A percentile compares a stretch with the other conserved stretches of the same genome.
These are phyloP conservation scores for Nymphalis polychloros DNA, from an alignment of 2,888 invertebrate genomes.

Conservation along the genomic window DNA sequence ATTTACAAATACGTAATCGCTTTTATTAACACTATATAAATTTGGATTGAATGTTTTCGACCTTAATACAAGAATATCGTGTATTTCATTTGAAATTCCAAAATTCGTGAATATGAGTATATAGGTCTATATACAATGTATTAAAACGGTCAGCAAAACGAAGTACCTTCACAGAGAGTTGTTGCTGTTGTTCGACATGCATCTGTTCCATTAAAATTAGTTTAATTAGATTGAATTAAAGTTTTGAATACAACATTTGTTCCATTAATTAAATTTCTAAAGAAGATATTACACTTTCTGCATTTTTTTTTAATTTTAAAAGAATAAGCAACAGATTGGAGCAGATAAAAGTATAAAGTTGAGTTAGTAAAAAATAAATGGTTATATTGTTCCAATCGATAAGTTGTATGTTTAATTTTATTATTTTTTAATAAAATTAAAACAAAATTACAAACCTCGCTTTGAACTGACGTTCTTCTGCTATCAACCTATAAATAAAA, in stretches of 20 bases:
- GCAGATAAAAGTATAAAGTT: no score
- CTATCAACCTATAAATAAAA: slow-evolving; percentile 47
- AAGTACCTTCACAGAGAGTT: slow-evolving; percentile 72
- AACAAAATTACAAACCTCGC: slow-evolving; percentile 43
- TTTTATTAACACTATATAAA: neutral
- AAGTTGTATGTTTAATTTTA: neutral
- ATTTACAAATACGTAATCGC: neutral
- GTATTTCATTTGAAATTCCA: neutral
- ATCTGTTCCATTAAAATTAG: slow-evolving; percentile 60
- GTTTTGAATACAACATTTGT: no score
- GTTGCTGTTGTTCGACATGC: slow-evolving; percentile 59
- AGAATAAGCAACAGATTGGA: no score
- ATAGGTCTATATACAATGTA: neutral
- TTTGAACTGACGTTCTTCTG: slow-evolving; percentile 48
- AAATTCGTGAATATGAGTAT: neutral
- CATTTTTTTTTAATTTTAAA: no score
- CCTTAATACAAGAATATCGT: neutral
- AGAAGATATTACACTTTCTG: no score
- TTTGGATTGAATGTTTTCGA: neutral
- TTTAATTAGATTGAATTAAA: slow-evolving; percentile 25
- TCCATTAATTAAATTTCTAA: no score
- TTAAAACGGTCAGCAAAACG: slow-evolving; percentile 16
- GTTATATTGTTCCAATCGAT: neutral
- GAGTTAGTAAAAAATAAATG: no score
- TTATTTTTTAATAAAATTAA: slow-evolving; percentile 2